Evolutionary conservation across 2,113 vertebrate genomes (phyloP).

Genomic region (Rhynchomys soricoides): DNA sequence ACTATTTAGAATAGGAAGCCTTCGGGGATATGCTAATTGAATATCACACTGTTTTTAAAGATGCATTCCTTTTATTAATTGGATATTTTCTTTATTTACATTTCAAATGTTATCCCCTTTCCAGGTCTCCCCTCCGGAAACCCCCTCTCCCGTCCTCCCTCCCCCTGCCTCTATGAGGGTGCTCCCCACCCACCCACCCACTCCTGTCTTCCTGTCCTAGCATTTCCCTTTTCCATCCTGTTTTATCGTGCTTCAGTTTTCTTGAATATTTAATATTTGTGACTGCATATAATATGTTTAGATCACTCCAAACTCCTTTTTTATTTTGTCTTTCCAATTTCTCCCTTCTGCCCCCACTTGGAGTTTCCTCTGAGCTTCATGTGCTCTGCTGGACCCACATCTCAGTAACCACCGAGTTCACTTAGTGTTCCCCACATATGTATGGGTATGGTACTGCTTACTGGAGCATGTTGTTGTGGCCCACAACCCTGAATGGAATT

Average conservation of each 20-base stretch:
- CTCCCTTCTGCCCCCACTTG: background rate
- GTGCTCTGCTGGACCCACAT: background rate
- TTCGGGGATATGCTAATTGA: background rate
- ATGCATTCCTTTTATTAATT: background rate
- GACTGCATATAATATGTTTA: background rate
- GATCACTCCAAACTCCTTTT: background rate
- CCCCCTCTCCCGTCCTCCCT: no score
- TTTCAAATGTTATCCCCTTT: no score
- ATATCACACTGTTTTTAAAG: background rate
- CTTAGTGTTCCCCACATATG: background rate
- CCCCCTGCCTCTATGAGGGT: no score
- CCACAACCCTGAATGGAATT: background rate
- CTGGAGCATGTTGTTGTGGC: background rate
- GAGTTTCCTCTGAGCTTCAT: background rate
- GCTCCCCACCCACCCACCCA: no score
- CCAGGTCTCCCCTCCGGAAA: no score
- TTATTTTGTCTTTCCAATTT: background rate
- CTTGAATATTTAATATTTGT: background rate
- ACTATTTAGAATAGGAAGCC: background rate
- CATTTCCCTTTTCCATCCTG: background rate
- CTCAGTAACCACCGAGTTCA: background rate
- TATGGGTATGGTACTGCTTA: background rate
- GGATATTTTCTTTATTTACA: no score
- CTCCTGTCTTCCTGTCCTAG: no score
- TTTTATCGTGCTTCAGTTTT: background rate